Conservation (phyloP, 2,113 vertebrate species). For the Furnarius figulus region DNA sequence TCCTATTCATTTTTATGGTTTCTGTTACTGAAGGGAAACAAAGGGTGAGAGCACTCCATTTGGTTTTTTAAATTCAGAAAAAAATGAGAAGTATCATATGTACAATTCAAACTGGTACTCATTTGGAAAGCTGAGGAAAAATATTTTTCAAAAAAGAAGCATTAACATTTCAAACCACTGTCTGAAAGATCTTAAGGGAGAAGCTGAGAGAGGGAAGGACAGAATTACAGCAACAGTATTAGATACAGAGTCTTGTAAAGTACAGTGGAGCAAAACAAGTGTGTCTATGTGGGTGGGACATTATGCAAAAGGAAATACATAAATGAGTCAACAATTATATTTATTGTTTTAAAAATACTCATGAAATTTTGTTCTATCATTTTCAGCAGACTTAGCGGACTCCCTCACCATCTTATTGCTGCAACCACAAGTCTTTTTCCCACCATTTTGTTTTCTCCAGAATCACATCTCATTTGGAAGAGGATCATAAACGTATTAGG, state of each 20-base stretch:
- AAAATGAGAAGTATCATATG: not conserved
- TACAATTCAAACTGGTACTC: not conserved
- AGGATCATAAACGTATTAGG: not conserved
- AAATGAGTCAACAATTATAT: conserved; percentile 8
- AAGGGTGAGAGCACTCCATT: not conserved
- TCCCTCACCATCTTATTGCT: not conserved
- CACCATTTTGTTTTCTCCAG: not conserved
- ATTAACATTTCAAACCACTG: not conserved
- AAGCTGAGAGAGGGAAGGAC: not conserved
- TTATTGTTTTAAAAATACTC: not conserved
- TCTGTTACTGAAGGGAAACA: not conserved
- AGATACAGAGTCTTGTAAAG: not conserved
- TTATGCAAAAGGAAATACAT: conserved; percentile 11
- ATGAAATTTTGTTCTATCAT: not conserved
- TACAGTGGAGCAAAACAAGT: not conserved
- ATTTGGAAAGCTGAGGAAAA: not conserved
- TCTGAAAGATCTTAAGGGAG: not conserved
- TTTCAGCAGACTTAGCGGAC: not conserved
- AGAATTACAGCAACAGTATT: not conserved
- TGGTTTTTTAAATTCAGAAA: not conserved
- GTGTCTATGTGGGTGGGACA: not conserved
- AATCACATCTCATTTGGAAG: not conserved
- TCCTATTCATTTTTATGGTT: not conserved
- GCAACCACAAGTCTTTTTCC: not conserved
- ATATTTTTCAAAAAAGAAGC: not conserved